Evolutionary conservation across 2,113 vertebrate genomes (phyloP), one percentile per base, ranked within the genome.

Genomic region (Limnothrissa miodon): DNA sequence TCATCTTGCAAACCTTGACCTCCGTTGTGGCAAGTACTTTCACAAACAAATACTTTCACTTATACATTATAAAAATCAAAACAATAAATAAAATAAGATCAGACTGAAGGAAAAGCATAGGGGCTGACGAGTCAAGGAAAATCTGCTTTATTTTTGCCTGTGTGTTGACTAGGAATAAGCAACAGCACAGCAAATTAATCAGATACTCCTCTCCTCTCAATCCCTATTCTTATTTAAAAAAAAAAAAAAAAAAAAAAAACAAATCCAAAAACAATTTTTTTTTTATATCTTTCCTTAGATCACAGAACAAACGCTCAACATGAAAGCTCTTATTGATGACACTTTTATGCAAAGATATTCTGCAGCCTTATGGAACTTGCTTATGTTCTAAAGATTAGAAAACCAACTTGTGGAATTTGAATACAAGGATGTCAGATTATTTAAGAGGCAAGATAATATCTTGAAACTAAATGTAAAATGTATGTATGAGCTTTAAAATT

Each of bases 341-440:
- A 95, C 94, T 92, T 93, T 93, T 95, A 97, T 97, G 96, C 96
- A 89, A 95, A 93, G 93, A 95, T 96, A 96, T 94, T 96, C 96
- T 98, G 97, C 98, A 99, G 97, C 98, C 98, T 99, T 99, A 99
- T 99, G 98, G 97, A 99, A 96, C 95, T 92, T 88, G 87, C 88
- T 95, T 93, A 81, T 83, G 83, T 66, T 87, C 62, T 80, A 88
- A 84, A 83, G 46, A 84, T 87, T 82, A 79, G 66, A 84, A 74
- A 83, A 87, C 70, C 87, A 83, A 33, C 80, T 62, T 82, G 39
- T 80, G 78, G 33, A 88, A 87, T 79, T 42, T 46, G 66, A 88
- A 94, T 91, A 91, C 91, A 94, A 95, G 93, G 95, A 95, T 94
- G 93, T 93, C 92, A 88, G 78, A 83, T 89, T 21, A 78, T 86